Conservation (phyloP, 2,797 vertebrate genomes). For the Brachymystax lenok region DNA sequence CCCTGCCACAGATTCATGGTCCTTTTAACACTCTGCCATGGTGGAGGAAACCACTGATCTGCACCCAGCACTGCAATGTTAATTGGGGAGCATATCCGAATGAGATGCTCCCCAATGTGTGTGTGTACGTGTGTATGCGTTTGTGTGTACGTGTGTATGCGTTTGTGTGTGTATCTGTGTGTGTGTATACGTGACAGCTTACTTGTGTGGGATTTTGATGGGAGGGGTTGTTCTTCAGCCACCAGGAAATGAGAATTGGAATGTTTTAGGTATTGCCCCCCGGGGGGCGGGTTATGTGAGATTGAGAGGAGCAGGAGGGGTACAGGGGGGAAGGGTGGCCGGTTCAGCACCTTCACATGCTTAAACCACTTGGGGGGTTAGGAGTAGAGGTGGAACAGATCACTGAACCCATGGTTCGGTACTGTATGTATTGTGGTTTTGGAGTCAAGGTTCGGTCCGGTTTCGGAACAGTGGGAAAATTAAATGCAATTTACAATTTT, state of each 20-base stretch:
- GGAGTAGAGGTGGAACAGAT: neutral
- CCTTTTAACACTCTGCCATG: conserved; percentile 73
- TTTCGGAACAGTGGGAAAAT: too few species aligned
- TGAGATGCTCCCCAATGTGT: conserved; percentile 43
- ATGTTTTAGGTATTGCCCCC: conserved; percentile 7
- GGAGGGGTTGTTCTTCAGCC: neutral
- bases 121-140: conserved; percentile 5
- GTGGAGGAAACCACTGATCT: conserved; percentile 65
- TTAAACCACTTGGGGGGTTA: neutral
- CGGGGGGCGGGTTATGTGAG: neutral
- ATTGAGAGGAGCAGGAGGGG: conserved; percentile 10
- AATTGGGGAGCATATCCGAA: conserved; percentile 74
- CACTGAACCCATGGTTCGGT: too few species aligned
- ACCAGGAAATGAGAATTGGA: conserved; percentile 16
- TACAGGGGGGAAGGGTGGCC: neutral
- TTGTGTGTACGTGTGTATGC: conserved; percentile 15
- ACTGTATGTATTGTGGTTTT: too few species aligned
- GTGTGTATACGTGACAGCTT: neutral
- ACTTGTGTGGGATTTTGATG: neutral
- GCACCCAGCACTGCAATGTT: conserved; percentile 67
- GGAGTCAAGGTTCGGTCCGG: too few species aligned
- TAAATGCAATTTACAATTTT: too few species aligned
- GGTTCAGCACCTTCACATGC: too few species aligned
- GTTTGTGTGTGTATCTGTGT: conserved; percentile 36
- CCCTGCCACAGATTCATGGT: conserved; percentile 72